Base-by-base conservation (phyloP, 1,140 invertebrate genomes). In the Tetraneura akinire region DNA sequence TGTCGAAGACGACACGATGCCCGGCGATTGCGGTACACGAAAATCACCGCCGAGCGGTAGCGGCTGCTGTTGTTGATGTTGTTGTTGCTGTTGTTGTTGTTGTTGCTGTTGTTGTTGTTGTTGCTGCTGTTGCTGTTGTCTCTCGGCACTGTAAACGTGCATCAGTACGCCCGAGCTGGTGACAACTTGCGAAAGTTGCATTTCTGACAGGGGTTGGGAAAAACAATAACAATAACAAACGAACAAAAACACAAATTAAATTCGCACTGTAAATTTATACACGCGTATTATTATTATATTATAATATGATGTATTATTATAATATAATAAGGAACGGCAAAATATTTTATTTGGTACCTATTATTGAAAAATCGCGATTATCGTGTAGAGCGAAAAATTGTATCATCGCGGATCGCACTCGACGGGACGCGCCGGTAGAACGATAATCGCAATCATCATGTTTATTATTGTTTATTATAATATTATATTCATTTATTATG, bases 1-100 rank as follows among this genome's bases (percentile, higher is more conserved):
- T 14, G 82, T 70, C 47, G 82, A 80, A 13, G 81, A 80, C n/a
- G 81, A 80, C 45, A 80, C 78, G 42, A 82, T 66, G 11, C 76
- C 62, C 16, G 82, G 82, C 47, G 78, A 80, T 68, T 80, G 80
- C 11, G 78, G 78, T 21, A 80, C 81, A 26, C 80, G 49, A 49
- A 80, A 80, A 26, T 74, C 80, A 57, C 80, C 80, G 9, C 23
- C 71, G 55, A 18, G 45, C 10, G 16, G 37, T 14, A 53, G 78
- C 47, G 23, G 66, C 37, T 23, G 66, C 16, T 14, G 57, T n/a
- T 42, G 42, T n/a, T 60, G 81, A 23, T 16, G 60, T 2, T 14
- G 29, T 14, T 14, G 26, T 37, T 42, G 64, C 37, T 21, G 45
- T 8, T 37, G 62, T 9, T 49, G 64, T 2, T 51, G 53, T 13